Evolutionary conservation across 1,140 invertebrate species (phyloP), one percentile per base, ranked within the genome.

Genomic region (Drosophila miranda): DNA sequence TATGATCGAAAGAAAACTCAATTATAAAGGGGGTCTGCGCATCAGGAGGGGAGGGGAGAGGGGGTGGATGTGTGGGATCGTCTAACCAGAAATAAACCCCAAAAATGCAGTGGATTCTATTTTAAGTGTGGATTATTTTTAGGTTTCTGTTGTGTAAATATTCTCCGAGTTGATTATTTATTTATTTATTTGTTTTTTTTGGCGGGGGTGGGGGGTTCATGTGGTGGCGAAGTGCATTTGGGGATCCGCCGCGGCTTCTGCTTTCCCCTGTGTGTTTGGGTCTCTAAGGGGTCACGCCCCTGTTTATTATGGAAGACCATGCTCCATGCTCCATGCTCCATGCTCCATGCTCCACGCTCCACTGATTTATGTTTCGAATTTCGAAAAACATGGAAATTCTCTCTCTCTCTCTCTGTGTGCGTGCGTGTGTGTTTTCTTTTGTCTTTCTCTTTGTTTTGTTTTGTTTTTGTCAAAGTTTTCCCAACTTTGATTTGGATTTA

Each of bases 321-420:
- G 77, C 82, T 86, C 66, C 60, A 70, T 28, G 6, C 28, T 7
- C 28, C 28, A 34, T 28, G 6, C 28, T 7, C 28, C 28, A 34
- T 38, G 34, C 34, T 38, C 34, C 9, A 38, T 5, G 34, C 34
- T 13, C 34, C 34, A 86, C 74, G 82, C 82, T 87, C 70, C 63
- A 71, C 82, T 86, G 81, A 86, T 86, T 86, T 87, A 86, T 86
- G 77, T 81, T 38, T 86, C 79, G 67, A 78, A 74, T 78, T 87
- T 86, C 4, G 11, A 1, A 56, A 70, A 63, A 81, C 75, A 75
- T 81, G 77, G 80, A 77, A 60, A 79, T 77, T 75, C 23, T 49
- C 16, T 0, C 19, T 19, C 19, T 19, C 2, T 16, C 16, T 16
- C 16, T 16, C 51, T 48, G 34, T 61, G 3, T 55, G 23, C 54